A percentile compares a stretch with the other conserved stretches of the same genome.
These are phyloP conservation scores for Trichomycterus rosablanca DNA, from an alignment of 2,113 vertebrate genomes.

Conservation along the genomic window DNA sequence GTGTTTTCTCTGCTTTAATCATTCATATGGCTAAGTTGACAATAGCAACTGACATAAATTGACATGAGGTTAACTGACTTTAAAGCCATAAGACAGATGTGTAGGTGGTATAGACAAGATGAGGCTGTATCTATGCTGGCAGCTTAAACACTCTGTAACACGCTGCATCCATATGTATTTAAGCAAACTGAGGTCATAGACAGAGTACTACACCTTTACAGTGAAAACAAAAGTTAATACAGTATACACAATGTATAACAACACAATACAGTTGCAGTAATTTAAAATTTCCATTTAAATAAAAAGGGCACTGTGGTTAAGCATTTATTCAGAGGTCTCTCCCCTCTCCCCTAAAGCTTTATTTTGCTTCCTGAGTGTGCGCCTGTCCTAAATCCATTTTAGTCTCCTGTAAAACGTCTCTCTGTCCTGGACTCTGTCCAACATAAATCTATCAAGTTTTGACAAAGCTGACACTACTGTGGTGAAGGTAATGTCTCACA, in stretches of 20 bases:
- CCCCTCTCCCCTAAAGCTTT: background rate
- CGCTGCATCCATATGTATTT: background rate
- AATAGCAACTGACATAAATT: too few species aligned
- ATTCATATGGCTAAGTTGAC: too few species aligned
- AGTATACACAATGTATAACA: too few species aligned
- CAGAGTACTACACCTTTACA: background rate
- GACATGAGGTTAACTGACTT: too few species aligned
- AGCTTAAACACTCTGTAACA: background rate
- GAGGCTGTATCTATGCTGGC: too few species aligned
- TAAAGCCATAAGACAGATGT: too few species aligned
- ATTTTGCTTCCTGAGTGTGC: constrained; percentile 1
- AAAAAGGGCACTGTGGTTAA: constrained; percentile 13
- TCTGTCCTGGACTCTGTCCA: constrained; percentile 18
- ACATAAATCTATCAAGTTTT: constrained; percentile 19
- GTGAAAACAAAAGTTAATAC: too few species aligned
- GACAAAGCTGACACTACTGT: constrained; percentile 12
- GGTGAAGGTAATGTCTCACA: background rate
- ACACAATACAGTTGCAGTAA: constrained; percentile 16
- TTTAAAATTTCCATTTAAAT: constrained; percentile 16
- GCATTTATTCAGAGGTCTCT: constrained; percentile 9
- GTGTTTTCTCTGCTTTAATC: too few species aligned
- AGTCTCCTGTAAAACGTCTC: constrained; percentile 13
- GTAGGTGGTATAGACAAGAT: too few species aligned
- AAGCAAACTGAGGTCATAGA: background rate
- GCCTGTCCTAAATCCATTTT: constrained; percentile 18